Base-by-base conservation (phyloP, 1,140 invertebrate species). In the Leptinotarsa undecemlineata region DNA sequence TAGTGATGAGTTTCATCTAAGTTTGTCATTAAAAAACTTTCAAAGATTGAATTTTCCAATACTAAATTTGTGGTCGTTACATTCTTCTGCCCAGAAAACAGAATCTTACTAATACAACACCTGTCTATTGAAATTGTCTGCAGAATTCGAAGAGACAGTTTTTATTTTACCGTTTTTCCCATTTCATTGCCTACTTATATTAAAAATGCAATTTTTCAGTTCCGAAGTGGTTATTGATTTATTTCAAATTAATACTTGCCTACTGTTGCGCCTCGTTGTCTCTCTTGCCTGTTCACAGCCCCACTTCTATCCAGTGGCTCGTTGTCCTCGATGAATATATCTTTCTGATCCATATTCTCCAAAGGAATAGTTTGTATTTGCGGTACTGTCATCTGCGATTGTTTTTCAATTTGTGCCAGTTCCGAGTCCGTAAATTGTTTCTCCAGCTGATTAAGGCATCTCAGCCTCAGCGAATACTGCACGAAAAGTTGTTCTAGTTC, bases 401-500 rank as follows among this genome's bases (percentile, higher is more conserved):
- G 81, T 74, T 83, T 81, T 68, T 84, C 82, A 11, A 81, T 42
- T 71, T 84, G 79, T 4, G 74, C 88, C 81, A 91, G 88, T 80
- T 94, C 92, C 51, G 91, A 90, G 78, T 96, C 93, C 1, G 85
- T 82, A 66, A 93, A 88, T 74, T 92, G 88, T 76, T 92, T 90
- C 82, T 96, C 93, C 5, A 96, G 85, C 82, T 92, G 94, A n/a
- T 92, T 91, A 2, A 98, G 88, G 80, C 95, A 96, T 48, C 97
- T 90, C 82, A 96, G 93, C 71, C 95, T 92, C 67, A 93, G 87
- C 48, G 98, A 91, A 86, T 98, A 99, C 74, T 93, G 90, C 66
- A 95, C 91, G 86, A 98, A 99, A 15, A 97, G 86, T 79, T 89
- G 86, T 81, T 94, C 92, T 8, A 99, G 85, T 83, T 98, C 96